A percentile compares a stretch with the other conserved stretches of the same genome.
phyloP scores from a whole-genome alignment of 1,140 invertebrate genomes.

The Drosophila hydei region DNA sequence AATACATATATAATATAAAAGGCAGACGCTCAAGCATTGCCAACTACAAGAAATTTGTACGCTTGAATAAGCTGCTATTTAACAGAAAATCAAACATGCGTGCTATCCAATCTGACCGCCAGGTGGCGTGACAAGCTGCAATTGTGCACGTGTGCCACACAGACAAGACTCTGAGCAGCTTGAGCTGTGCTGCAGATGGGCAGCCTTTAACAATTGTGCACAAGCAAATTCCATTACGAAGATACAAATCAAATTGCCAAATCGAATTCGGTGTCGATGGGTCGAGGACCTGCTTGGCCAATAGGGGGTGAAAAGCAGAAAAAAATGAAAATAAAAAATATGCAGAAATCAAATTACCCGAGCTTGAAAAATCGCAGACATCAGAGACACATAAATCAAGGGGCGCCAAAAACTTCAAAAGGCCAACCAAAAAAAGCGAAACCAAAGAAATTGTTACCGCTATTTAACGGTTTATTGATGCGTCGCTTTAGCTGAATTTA shows the following conservation, averaged over 20 bases:
- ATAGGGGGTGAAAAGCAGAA: too few species aligned
- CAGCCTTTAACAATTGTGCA: constrained; percentile 36
- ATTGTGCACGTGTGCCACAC: constrained; percentile 16
- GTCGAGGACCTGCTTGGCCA: not conserved
- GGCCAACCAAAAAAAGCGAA: constrained; percentile 31
- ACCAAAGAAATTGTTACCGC: constrained; percentile 73
- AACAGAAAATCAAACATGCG: constrained; percentile 3
- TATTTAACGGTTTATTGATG: constrained; percentile 80
- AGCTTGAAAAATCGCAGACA: constrained; percentile 75
- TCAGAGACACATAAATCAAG: constrained; percentile 75
- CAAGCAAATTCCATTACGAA: constrained; percentile 67
- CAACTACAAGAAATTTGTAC: not conserved
- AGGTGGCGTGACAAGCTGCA: constrained; percentile 49
- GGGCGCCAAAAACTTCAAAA: constrained; percentile 34
- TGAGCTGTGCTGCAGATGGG: constrained; percentile 38
- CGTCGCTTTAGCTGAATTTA: constrained; percentile 73
- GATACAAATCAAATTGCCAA: constrained; percentile 75
- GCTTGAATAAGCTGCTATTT: constrained; percentile 4
- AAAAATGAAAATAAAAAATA: constrained; percentile 16
- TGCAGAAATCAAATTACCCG: constrained; percentile 77
- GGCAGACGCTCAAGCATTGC: not conserved
- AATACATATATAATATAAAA: too few species aligned
- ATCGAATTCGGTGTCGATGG: not conserved
- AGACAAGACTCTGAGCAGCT: constrained; percentile 5
- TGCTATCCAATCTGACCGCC: constrained; percentile 32